Evolutionary conservation across 2,888 invertebrate species (phyloP), one percentile per base, ranked within the genome.

Genomic region (Eumacrocentrus americanus): DNA sequence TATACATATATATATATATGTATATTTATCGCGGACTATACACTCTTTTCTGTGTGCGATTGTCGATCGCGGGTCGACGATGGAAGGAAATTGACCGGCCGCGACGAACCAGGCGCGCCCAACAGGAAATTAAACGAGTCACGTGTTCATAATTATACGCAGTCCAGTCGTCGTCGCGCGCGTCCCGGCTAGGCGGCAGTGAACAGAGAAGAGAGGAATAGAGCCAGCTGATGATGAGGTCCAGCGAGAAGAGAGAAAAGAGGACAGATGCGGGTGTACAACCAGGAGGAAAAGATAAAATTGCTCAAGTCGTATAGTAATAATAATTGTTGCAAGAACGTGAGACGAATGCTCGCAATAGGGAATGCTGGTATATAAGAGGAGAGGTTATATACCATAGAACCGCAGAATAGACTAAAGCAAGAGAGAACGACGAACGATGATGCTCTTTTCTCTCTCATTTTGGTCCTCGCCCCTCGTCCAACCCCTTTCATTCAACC

Each of bases 121-220:
- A 62, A 57, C 72, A 74, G 74, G 74, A 77, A 77, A 77, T 77
- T 76, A 76, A 76, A 75, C 72, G 72, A 75, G 76, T 77, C 77
- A 76, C 75, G 76, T 76, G 73, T 69, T 72, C 70, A 72, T 76
- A 76, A 77, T 76, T 77, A 77, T 76, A 74, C 74, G 68, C 70
- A 71, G 72, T 75, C 64, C 69, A n/a, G 29, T 29, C 9, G 29
- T 4, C 9, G 29, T 4, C 29, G 29, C 29, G 29, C 29, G 29
- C 29, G 9, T n/a, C n/a, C n/a, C 29, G 29, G 29, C 29, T 4
- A 29, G 29, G n/a, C n/a, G n/a, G 29, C 5, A 29, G 9, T 29
- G 4, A 29, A 29, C 4, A 29, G 29, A 4, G 9, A n/a, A 22
- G 23, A 46, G 46, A 46, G 3, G 37, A 2, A 35, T 7, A 12